Evolutionary conservation across 1,140 invertebrate species (phyloP), one percentile per base, ranked within the genome.

Genomic region (Sitodiplosis mosellana): DNA sequence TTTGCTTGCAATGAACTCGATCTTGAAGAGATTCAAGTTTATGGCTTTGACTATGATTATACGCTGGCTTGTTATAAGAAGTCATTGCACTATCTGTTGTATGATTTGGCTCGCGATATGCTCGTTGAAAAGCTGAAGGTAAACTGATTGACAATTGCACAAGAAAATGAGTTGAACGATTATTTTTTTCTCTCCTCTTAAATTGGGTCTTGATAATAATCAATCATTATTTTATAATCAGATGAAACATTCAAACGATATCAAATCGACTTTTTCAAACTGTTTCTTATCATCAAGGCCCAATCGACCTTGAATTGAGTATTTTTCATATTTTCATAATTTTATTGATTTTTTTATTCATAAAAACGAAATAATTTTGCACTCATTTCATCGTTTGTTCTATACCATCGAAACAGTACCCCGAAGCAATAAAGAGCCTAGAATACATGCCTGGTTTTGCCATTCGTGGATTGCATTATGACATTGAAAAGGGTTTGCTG

Each of bases 41-140:
- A 95, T 73, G 94, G 94, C 15, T 98, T 97, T 72, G 94, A 98
- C 70, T 98, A 97, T 72, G 94, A 98, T 64, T 98, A 97, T 60
- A 98, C 94, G 0, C 65, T 97, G 51, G 92, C 92, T n/a, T 86
- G 86, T 57, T 98, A 98, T 65, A 92, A 88, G 58, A 81, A 84
- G 17, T 76, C 82, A 34, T 69, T 97, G 60, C 88, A 96, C 63
- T 76, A 83, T 59, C 69, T 96, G n/a, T 74, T 98, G 6, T 97
- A 96, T 64, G 83, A 89, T 59, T 70, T 96, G 36, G 93, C 88
- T 7, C 76, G 82, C 53, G 81, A 94, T 56, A 79, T 79, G 59
- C 72, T 98, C 0, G 78, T 97, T 45, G 77, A 84, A 58, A 83
- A 87, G 57, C 86, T 82, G 59, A 91, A 90, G 74, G 90, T 92